Percentiles rank a stretch among this genome's conserved stretches.
Evolutionary conservation across 2,888 invertebrate genomes (phyloP).

Genomic region (Lamellibrachia satsuma): DNA sequence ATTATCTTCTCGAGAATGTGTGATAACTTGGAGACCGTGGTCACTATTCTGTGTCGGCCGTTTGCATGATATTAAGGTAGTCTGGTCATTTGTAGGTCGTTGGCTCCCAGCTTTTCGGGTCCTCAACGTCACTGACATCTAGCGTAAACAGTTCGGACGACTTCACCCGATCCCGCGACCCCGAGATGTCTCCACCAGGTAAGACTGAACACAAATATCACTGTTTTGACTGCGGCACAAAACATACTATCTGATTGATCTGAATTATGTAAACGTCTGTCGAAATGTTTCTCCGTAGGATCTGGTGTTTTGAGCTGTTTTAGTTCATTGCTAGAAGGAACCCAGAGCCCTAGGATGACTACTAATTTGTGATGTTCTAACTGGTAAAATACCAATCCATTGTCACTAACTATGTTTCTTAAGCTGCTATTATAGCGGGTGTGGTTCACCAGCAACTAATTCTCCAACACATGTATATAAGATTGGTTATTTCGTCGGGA

Average conservation of each 20-base stretch:
- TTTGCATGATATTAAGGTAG: not conserved
- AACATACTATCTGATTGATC: not conserved
- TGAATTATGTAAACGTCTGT: not conserved
- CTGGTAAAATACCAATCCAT: no score
- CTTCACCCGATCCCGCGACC: not conserved
- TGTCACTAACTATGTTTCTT: no score
- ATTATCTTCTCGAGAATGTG: not conserved
- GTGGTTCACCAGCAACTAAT: no score
- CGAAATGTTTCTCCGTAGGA: not conserved
- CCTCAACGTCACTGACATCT: not conserved
- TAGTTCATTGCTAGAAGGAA: not conserved
- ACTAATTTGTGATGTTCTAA: not conserved
- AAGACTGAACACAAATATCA: not conserved
- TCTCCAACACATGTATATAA: no score
- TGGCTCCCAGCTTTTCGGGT: conserved; percentile 10
- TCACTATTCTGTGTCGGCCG: not conserved
- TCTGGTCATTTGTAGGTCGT: not conserved
- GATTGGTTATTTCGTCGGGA: no score
- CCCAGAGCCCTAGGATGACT: not conserved
- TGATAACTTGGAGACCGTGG: not conserved
- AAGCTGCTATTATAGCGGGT: no score
- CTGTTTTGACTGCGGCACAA: not conserved
- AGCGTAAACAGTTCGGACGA: not conserved
- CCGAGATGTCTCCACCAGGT: not conserved
- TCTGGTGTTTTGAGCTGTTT: conserved; percentile 5